Base-by-base conservation (phyloP, 2,113 vertebrate species). In the Esox niger region DNA sequence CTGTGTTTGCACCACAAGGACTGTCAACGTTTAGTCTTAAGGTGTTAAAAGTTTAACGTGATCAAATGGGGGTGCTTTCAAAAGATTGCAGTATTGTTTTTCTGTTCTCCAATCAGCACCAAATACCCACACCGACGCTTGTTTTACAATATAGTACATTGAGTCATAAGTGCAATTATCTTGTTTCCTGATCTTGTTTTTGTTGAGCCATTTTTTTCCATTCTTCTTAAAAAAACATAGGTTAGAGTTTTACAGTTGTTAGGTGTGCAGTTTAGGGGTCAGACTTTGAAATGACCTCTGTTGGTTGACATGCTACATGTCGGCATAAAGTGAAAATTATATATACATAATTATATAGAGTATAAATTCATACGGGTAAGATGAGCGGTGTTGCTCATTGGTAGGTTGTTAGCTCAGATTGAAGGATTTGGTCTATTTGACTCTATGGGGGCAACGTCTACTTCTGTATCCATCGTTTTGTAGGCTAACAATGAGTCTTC, bases 141-240 rank as follows among this genome's bases (percentile, higher is more conserved):
- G 84, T 88, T 86, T 86, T 85, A 86, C 83, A 90, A n/a, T n/a
- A n/a, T n/a, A n/a, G 82, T 88, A 80, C 88, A 90, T 85, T 86
- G 81, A 85, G 88, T 90, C 86, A 90, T 91, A 98, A 99, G 97
- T 99, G 97, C 96, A 98, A 98, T 99, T 99, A 98, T 94, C 91
- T 92, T 90, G 87, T 85, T 86, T 85, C 77, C 84, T 89, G n/a
- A n/a, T n/a, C n/a, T n/a, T n/a, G n/a, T n/a, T 88, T 66, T 83
- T 85, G 68, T 89, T 86, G 86, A 91, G 90, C 87, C 80, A 86
- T 88, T 83, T 81, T 84, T 78, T 85, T 63, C 79, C 65, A 76
- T 86, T 86, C 74, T 84, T 85, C 85, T 82, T 81, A 74, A 56
- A 81, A 76, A 33, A 68, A 70, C 78, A 80, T 79, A 77, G 68